A percentile compares a stretch with the other conserved stretches of the same genome.
Conservation (phyloP, 2,113 vertebrate species). For the Dicrurus megarhynchus region DNA sequence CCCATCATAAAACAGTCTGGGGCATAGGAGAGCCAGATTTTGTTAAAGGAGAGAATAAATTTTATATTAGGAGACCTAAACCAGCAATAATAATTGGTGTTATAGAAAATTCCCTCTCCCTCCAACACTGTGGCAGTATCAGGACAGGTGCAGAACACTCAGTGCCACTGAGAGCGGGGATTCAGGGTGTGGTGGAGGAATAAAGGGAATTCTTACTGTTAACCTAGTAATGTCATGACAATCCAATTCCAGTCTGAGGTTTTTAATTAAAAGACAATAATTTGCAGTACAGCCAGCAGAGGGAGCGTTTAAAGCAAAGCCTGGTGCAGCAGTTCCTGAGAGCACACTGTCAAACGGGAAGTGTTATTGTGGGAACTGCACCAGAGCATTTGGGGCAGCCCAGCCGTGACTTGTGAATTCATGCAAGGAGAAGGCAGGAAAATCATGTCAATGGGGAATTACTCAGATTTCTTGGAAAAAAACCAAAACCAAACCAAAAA, state of each 20-base stretch:
- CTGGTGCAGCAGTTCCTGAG: background rate
- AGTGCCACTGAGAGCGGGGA: background rate
- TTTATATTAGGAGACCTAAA: background rate
- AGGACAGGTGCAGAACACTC: background rate
- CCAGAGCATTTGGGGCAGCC: background rate
- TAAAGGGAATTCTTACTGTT: background rate
- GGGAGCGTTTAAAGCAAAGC: constrained; percentile 21
- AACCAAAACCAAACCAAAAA: background rate
- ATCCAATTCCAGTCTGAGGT: background rate
- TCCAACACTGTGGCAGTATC: background rate
- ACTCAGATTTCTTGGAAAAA: background rate
- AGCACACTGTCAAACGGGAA: rapidly evolving
- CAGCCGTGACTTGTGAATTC: background rate
- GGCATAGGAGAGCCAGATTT: background rate
- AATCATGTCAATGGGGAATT: background rate
- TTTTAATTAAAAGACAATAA: background rate
- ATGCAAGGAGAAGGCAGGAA: background rate
- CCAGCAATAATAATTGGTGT: background rate
- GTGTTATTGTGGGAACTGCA: background rate
- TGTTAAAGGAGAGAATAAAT: background rate
- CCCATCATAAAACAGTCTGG: background rate
- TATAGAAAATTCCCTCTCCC: background rate
- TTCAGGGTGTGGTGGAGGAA: background rate
- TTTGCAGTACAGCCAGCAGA: constrained; percentile 42
- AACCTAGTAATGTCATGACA: background rate